These are phyloP conservation scores for Lagenorhynchus albirostris DNA, from an alignment of 2,113 vertebrate species.

Conservation along the genomic window DNA sequence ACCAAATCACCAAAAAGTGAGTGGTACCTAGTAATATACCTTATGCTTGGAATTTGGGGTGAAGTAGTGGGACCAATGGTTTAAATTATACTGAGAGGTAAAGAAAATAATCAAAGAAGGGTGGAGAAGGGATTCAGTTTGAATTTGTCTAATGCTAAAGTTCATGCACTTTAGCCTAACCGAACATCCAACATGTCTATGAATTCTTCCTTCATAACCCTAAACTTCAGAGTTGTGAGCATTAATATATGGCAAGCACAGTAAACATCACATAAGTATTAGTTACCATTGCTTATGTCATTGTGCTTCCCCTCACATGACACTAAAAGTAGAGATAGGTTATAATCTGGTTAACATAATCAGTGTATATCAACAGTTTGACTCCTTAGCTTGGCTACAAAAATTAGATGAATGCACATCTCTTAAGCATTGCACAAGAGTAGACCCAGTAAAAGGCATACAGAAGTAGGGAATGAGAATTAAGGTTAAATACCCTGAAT, in stretches of 20 bases:
- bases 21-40: background rate
- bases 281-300: background rate
- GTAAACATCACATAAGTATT: background rate
- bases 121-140: background rate
- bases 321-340: background rate
- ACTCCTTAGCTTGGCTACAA: background rate
- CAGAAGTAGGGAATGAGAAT: background rate
- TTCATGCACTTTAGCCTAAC: background rate
- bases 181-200: background rate
- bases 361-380: background rate
- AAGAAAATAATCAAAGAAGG: background rate
- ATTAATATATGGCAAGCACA: background rate
- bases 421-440: background rate
- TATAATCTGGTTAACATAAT: background rate
- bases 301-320: accelerated
- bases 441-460: background rate
- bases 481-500: background rate
- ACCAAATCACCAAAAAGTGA: background rate
- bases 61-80: too few relatives aligned
- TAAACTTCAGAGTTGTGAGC: background rate
- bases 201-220: background rate
- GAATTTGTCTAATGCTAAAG: background rate
- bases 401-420: background rate
- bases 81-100: background rate
- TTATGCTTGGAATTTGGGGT: background rate